Evolutionary conservation across 2,888 invertebrate genomes (phyloP).

Genomic region (Monoplex corrugatus): DNA sequence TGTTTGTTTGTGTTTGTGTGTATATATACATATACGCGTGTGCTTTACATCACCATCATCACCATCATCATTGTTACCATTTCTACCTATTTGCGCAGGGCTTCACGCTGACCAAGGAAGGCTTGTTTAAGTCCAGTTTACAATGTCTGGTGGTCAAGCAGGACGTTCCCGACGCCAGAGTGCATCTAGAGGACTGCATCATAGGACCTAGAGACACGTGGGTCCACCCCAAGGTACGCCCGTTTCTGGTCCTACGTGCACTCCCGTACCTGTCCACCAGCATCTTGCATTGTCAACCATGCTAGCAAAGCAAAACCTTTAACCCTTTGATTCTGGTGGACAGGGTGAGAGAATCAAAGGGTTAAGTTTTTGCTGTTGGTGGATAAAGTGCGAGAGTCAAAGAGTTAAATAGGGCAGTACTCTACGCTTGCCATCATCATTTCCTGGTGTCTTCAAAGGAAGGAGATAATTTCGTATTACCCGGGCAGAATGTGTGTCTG

Average conservation of each 20-base stretch:
- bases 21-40: too few relatives aligned
- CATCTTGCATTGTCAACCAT: too few relatives aligned
- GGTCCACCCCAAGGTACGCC: constrained; percentile 64
- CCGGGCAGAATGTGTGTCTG: too few relatives aligned
- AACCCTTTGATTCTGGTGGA: background rate
- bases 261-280: too few relatives aligned
- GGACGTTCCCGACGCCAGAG: constrained; percentile 55
- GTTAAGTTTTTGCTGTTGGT: background rate
- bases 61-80: too few relatives aligned
- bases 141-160: constrained; percentile 70
- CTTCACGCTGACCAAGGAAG: constrained; percentile 66
- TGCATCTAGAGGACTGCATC: constrained; percentile 66
- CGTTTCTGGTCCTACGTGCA: background rate
- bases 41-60: too few relatives aligned
- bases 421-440: background rate
- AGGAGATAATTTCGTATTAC: background rate
- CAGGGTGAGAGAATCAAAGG: background rate
- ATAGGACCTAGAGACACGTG: constrained; percentile 63
- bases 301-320: too few relatives aligned
- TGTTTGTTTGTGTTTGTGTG: background rate
- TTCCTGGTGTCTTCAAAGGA: background rate
- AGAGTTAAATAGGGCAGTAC: background rate
- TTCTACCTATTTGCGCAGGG: too few relatives aligned
- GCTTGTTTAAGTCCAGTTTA: constrained; percentile 64
- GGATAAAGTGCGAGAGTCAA: too few relatives aligned